Base-by-base conservation (phyloP, 2,888 invertebrate species). In the Dromius quadrimaculatus region DNA sequence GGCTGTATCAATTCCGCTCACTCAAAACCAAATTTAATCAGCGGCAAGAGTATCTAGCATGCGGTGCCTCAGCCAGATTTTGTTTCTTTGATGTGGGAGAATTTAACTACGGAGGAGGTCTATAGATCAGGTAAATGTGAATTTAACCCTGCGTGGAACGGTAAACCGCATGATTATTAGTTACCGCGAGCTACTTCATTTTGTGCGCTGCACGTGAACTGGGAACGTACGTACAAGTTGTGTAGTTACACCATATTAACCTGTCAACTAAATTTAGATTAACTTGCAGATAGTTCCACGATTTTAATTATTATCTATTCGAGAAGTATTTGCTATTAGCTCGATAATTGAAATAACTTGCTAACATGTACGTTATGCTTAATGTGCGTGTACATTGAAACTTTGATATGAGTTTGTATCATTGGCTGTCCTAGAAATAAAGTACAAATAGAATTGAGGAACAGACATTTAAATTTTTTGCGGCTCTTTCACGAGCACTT, bases 11-110 rank as follows among this genome's bases (percentile, higher is more conserved):
- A 62, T 62, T 70, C 62, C 70, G 62, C 62, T 43, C 47, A 36
- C 50, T 70, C 62, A 22, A 69, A 69, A 69, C 59, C 68, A 69
- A 70, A 70, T 70, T 70, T 70, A 70, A 70, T 70, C 70, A 70
- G 47, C 61, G 62, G 50, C 50, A 50, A 19, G 34, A 62, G 65
- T 45, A 22, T 22, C 20, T 22, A 20, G 47, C 9, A 32, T 22
- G 13, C 47, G 22, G 11, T 8, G 11, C 8, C 22, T 8, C 11
- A 2, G 50, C 38, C 41, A 23, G 23, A 62, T 62, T 61, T 41
- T 62, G 62, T 62, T 62, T 43, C 68, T 68, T 68, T 68, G 68
- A 68, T 59, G 68, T 68, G 68, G 68, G 41, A 59, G 41, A 43
- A 59, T 68, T 59, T 59, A 34, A 43, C 68, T 59, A 28, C 32